Evolutionary conservation across 2,888 invertebrate species (phyloP).

Genomic region (Furcula furcula): DNA sequence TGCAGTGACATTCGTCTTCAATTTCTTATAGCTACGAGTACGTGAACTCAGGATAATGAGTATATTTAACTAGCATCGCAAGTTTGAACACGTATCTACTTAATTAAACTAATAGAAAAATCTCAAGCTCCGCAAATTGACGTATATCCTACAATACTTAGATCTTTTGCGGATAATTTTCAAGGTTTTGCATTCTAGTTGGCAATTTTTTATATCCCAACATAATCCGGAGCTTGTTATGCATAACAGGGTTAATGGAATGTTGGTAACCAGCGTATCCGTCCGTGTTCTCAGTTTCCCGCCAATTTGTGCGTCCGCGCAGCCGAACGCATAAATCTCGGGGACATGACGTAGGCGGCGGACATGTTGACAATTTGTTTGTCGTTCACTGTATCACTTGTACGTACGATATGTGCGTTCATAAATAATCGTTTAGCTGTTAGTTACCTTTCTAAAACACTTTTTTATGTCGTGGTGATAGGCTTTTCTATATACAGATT

Average conservation of each 20-base stretch:
- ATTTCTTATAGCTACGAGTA: neutral
- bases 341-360: constrained; percentile 71
- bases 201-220: constrained; percentile 32
- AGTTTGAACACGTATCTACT: constrained; percentile 22
- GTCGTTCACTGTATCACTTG: constrained; percentile 34
- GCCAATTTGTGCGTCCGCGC: constrained; percentile 76
- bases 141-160: constrained; percentile 23
- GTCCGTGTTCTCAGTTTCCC: constrained; percentile 51
- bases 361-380: constrained; percentile 75
- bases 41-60: neutral
- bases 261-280: constrained; percentile 51
- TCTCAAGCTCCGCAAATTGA: constrained; percentile 21
- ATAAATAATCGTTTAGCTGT: neutral
- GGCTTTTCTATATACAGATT: no score
- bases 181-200: constrained; percentile 43
- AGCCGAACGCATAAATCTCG: constrained; percentile 68
- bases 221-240: constrained; percentile 49
- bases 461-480: neutral
- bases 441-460: neutral
- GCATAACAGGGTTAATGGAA: constrained; percentile 55
- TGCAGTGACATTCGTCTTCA: no score
- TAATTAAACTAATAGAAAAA: constrained; percentile 24
- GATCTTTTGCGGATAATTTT: constrained; percentile 41
- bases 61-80: constrained; percentile 8
- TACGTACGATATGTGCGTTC: constrained; percentile 21